Evolutionary conservation across 2,113 vertebrate genomes (phyloP).

Genomic region (Xiphias gladius): DNA sequence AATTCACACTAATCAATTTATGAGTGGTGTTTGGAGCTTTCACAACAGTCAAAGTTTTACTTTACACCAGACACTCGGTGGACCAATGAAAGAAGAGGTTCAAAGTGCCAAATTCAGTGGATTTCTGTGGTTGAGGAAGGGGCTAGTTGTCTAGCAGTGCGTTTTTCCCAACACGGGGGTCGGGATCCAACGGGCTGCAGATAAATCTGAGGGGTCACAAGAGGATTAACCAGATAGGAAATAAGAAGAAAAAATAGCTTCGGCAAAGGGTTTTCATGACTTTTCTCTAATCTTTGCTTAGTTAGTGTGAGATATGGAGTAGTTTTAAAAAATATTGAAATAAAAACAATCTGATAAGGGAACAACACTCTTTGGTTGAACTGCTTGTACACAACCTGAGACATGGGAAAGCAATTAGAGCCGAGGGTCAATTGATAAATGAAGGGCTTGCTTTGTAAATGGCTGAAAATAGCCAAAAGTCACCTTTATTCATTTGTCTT

Average conservation of each 20-base stretch:
- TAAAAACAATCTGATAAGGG: background rate
- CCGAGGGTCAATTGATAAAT: background rate
- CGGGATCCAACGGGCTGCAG: background rate
- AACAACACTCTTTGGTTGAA: background rate
- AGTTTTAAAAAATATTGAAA: background rate
- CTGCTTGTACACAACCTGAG: background rate
- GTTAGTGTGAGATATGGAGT: background rate
- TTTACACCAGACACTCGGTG: background rate
- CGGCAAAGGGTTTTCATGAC: no score
- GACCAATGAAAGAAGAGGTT: background rate
- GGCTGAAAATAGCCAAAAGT: no score
- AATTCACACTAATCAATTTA: background rate
- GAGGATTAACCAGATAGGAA: no score
- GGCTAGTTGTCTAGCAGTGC: background rate
- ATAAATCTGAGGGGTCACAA: background rate
- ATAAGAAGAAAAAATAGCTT: no score
- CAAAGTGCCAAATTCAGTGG: background rate
- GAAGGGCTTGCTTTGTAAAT: no score
- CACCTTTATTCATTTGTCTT: no score
- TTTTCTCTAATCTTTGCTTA: no score
- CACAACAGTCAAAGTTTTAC: background rate
- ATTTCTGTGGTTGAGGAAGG: background rate
- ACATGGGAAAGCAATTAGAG: background rate
- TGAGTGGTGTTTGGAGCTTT: background rate
- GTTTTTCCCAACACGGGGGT: background rate